phyloP scores from a whole-genome alignment of 1,140 invertebrate genomes.

The Apis dorsata region DNA sequence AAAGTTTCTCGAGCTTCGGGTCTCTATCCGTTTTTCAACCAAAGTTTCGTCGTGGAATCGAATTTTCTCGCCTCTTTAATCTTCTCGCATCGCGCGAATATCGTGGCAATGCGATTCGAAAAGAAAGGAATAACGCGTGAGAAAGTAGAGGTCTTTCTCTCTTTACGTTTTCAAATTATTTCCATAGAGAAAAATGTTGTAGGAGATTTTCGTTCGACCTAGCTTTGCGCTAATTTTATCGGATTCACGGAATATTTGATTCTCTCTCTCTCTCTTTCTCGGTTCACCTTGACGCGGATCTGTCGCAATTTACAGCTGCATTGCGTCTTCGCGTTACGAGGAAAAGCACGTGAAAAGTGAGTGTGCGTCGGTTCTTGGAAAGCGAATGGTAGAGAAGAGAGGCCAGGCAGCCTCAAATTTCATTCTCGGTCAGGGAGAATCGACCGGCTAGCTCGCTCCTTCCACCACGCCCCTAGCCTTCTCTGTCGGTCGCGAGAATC shows the following conservation, averaged over 20 bases:
- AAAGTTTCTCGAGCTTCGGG: slow-evolving; percentile 22
- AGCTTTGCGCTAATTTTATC: too few species aligned
- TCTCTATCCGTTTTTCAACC: neutral
- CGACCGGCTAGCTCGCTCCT: neutral
- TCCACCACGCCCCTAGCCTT: too few species aligned
- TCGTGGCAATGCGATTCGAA: neutral
- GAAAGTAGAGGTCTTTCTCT: neutral
- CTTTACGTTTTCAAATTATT: too few species aligned
- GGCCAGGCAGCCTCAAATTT: slow-evolving; percentile 41
- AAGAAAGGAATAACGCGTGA: neutral
- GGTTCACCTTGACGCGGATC: slow-evolving; percentile 20
- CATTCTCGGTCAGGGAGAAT: slow-evolving; percentile 44
- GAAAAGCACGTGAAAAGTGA: slow-evolving; percentile 59
- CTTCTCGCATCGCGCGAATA: neutral
- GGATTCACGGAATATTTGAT: too few species aligned
- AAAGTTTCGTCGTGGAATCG: neutral
- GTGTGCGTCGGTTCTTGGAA: slow-evolving; percentile 43
- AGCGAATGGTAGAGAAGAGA: neutral
- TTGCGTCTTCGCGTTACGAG: slow-evolving; percentile 44
- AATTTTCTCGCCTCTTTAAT: too few species aligned
- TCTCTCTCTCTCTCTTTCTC: neutral
- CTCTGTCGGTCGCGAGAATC: neutral
- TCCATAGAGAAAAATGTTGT: too few species aligned
- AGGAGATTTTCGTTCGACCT: too few species aligned
- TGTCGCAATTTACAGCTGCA: slow-evolving; percentile 17